Percentiles rank a stretch among this genome's conserved stretches.
Evolutionary conservation across 2,888 invertebrate genomes (phyloP).

Genomic region (Mesorhabditis belari): DNA sequence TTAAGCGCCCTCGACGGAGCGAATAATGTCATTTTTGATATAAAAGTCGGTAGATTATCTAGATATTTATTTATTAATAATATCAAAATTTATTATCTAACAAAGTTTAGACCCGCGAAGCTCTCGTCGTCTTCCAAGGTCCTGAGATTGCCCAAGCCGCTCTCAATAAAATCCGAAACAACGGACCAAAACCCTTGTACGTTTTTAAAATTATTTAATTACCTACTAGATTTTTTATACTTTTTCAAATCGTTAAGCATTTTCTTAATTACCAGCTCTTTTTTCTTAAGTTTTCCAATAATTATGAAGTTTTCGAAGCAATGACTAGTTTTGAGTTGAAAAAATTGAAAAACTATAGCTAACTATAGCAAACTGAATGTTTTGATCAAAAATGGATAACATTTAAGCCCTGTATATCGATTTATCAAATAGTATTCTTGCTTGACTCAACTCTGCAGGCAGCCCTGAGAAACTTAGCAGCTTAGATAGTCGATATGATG

Average conservation of each 20-base stretch:
- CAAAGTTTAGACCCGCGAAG: background rate
- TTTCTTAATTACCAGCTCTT: background rate
- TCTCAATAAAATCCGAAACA: conserved; percentile 1
- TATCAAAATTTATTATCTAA: background rate
- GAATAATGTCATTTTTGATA: background rate
- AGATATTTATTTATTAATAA: background rate
- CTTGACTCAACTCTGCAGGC: too few relatives aligned
- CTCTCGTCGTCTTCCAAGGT: conserved; percentile 3
- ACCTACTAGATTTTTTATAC: background rate
- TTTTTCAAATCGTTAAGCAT: background rate
- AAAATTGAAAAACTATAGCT: too few relatives aligned
- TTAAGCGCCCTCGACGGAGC: background rate
- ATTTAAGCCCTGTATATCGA: too few relatives aligned
- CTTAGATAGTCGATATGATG: too few relatives aligned
- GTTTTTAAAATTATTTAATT: conserved; percentile 5
- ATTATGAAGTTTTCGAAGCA: too few relatives aligned
- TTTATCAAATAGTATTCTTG: too few relatives aligned
- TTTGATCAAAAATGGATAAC: too few relatives aligned
- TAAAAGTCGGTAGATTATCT: too few relatives aligned
- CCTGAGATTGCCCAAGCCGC: background rate
- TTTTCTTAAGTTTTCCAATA: background rate
- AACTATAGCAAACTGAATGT: too few relatives aligned
- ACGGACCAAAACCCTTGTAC: conserved; percentile 4
- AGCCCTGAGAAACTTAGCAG: too few relatives aligned
- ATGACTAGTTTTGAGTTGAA: too few relatives aligned